These are phyloP conservation scores for Nothocercus nigrocapillus DNA, from an alignment of 2,113 vertebrate genomes.

Conservation along the genomic window DNA sequence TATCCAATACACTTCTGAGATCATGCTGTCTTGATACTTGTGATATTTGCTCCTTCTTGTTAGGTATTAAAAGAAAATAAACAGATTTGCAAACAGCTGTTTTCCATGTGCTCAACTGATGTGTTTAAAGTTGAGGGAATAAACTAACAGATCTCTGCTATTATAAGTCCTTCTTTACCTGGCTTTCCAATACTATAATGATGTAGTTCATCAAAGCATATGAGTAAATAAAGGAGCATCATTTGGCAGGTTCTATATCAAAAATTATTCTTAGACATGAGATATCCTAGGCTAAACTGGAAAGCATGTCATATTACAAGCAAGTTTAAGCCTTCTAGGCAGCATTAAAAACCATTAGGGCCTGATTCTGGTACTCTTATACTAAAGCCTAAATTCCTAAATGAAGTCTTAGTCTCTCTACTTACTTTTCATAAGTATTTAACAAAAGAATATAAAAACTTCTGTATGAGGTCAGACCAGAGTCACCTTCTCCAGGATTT, in stretches of 20 bases:
- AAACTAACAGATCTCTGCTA: not conserved
- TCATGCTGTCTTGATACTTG: conserved; percentile 72
- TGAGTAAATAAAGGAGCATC: not conserved
- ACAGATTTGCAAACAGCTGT: conserved; percentile 49
- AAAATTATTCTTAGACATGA: conserved; percentile 21
- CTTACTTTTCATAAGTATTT: not conserved
- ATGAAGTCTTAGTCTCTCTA: not conserved
- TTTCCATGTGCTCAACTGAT: not conserved
- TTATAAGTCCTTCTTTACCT: not conserved
- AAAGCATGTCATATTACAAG: not conserved
- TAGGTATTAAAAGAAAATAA: conserved; percentile 69
- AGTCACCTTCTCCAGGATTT: not conserved
- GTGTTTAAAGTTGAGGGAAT: not conserved
- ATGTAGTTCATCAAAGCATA: not conserved
- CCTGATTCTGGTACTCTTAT: not conserved
- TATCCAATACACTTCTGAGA: conserved; percentile 75
- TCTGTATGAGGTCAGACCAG: not conserved
- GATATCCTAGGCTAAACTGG: not conserved
- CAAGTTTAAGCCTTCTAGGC: not conserved
- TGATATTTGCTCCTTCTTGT: conserved; percentile 65
- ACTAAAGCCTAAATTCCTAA: not conserved
- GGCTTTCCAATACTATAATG: not conserved
- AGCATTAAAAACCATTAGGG: not conserved
- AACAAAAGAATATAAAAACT: not conserved
- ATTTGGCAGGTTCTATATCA: not conserved